phyloP scores from a whole-genome alignment of 2,888 invertebrate species.

The Dione juno region DNA sequence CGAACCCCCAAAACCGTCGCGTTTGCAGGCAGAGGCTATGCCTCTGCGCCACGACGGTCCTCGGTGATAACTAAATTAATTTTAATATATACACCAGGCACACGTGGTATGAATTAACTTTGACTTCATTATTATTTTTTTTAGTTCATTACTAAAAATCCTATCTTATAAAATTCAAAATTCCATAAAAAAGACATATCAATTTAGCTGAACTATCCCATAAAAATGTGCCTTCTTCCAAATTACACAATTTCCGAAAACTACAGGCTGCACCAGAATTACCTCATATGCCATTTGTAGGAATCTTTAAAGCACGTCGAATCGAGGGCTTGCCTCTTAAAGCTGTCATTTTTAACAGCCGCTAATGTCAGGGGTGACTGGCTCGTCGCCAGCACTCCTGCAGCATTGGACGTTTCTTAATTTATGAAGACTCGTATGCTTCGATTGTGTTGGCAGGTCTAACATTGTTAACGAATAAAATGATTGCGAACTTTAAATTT shows the following conservation, averaged over 20 bases:
- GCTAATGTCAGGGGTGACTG: slow-evolving; percentile 60
- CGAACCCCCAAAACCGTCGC: too few relatives aligned
- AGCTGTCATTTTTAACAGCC: slow-evolving; percentile 54
- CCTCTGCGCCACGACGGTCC: too few relatives aligned
- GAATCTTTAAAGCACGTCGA: slow-evolving; percentile 41
- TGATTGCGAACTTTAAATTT: slow-evolving; percentile 23
- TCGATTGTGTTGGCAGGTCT: slow-evolving; percentile 38
- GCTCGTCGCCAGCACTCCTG: slow-evolving; percentile 52
- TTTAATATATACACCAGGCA: too few relatives aligned
- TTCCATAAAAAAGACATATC: too few relatives aligned
- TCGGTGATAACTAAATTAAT: too few relatives aligned
- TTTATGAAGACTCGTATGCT: slow-evolving; percentile 42
- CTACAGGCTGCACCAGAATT: slow-evolving; percentile 17
- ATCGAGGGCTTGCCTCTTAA: slow-evolving; percentile 50
- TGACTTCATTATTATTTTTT: too few relatives aligned
- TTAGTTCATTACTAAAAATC: too few relatives aligned
- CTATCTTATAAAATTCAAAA: too few relatives aligned
- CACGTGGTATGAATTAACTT: too few relatives aligned
- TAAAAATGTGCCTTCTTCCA: background rate
- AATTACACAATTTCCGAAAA: slow-evolving; percentile 4
- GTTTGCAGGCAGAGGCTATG: too few relatives aligned
- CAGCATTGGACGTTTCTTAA: slow-evolving; percentile 48
- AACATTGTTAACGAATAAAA: slow-evolving; percentile 40
- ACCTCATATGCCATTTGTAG: slow-evolving; percentile 20
- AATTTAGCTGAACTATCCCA: too few relatives aligned